phyloP scores from a whole-genome alignment of 2,113 vertebrate genomes.

The Gnathonemus longibarbis region DNA sequence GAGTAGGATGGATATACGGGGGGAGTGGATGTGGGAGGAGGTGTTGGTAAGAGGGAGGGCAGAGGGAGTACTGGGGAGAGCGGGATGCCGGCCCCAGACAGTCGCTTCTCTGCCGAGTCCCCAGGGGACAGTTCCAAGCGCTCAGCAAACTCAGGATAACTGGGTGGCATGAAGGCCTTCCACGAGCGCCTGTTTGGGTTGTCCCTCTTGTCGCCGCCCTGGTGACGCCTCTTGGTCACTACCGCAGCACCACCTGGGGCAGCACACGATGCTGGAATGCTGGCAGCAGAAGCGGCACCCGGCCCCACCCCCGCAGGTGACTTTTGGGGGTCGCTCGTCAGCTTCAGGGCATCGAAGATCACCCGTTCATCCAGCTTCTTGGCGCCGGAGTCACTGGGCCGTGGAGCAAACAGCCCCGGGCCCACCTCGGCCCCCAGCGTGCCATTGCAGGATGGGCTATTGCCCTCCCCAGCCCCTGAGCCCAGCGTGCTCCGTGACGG shows the following conservation, averaged over 20 bases:
- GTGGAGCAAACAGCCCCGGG: slow-evolving; percentile 65
- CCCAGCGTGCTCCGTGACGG: slow-evolving; percentile 86
- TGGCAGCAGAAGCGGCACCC: slow-evolving; percentile 42
- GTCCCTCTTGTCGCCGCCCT: slow-evolving; percentile 74
- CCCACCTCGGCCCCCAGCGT: slow-evolving; percentile 73
- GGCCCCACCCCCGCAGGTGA: slow-evolving; percentile 41
- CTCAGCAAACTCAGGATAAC: slow-evolving; percentile 89
- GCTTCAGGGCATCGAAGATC: slow-evolving; percentile 93
- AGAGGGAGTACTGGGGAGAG: slow-evolving; percentile 46
- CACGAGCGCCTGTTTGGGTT: slow-evolving; percentile 89
- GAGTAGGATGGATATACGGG: slow-evolving; percentile 50
- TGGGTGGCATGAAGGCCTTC: slow-evolving; percentile 94
- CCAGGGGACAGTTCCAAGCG: slow-evolving; percentile 74
- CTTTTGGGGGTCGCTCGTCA: slow-evolving; percentile 79
- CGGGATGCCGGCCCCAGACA: slow-evolving; percentile 61
- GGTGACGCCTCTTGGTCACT: slow-evolving; percentile 76
- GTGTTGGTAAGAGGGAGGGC: slow-evolving; percentile 38
- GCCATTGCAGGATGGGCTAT: slow-evolving; percentile 92
- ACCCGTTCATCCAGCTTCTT: slow-evolving; percentile 88
- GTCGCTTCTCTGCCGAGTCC: slow-evolving; percentile 68
- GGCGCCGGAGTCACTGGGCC: slow-evolving; percentile 51
- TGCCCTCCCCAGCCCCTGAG: slow-evolving; percentile 70
- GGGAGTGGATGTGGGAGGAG: slow-evolving; percentile 49
- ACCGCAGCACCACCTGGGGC: slow-evolving; percentile 55
- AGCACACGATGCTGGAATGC: slow-evolving; percentile 49